These are phyloP conservation scores for Toxostoma redivivum DNA, from an alignment of 2,113 vertebrate species.

Conservation along the genomic window DNA sequence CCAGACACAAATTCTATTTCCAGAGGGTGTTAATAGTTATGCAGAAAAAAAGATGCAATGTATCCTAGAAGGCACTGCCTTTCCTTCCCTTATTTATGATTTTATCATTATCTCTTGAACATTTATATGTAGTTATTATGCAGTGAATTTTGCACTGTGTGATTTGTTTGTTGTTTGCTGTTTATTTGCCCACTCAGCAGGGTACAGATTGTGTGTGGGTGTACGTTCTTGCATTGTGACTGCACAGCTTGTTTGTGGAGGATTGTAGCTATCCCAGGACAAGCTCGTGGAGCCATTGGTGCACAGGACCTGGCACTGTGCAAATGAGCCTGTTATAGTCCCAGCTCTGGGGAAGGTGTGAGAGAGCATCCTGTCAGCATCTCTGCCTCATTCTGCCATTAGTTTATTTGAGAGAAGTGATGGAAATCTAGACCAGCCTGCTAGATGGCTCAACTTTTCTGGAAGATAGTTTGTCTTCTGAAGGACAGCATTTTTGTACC, in stretches of 20 bases:
- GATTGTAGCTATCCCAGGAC: background rate
- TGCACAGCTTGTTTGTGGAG: slow-evolving; percentile 26
- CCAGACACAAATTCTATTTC: background rate
- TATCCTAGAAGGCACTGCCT: background rate
- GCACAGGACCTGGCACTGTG: background rate
- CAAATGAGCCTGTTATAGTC: background rate
- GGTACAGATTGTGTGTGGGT: slow-evolving; percentile 8
- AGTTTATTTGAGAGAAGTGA: background rate
- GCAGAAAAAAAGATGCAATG: background rate
- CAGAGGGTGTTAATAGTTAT: background rate
- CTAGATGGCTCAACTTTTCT: background rate
- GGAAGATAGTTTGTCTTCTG: background rate
- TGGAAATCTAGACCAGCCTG: background rate
- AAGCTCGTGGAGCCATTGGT: background rate
- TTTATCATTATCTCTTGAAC: background rate
- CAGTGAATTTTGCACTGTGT: background rate
- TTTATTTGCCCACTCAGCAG: background rate
- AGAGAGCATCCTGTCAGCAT: background rate
- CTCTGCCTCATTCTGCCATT: background rate
- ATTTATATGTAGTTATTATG: background rate
- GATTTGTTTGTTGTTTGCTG: background rate
- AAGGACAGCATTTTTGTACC: background rate
- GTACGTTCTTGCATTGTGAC: background rate
- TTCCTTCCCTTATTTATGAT: background rate
- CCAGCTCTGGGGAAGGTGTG: background rate